Evolutionary conservation across 1,140 invertebrate genomes (phyloP).

Genomic region (Acromyrmex echinatior): DNA sequence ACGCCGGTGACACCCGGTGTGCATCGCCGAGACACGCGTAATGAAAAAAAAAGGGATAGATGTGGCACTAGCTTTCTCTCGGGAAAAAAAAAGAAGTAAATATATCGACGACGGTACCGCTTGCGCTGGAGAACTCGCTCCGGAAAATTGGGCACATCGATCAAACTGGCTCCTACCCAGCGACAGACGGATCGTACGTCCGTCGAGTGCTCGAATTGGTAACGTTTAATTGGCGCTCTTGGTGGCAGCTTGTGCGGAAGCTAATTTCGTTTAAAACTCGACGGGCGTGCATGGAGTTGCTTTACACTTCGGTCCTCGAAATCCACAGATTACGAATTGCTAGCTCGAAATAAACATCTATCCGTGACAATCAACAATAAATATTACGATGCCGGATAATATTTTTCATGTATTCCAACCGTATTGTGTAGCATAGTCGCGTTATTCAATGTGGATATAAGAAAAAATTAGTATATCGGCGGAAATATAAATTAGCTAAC

Average conservation of each 20-base stretch:
- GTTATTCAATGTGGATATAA: not conserved
- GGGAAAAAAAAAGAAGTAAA: slow-evolving; percentile 54
- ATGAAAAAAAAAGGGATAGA: slow-evolving; percentile 55
- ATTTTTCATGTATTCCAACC: slow-evolving; percentile 4
- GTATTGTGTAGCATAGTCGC: not conserved
- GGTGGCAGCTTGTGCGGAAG: slow-evolving; percentile 59
- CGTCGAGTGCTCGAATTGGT: slow-evolving; percentile 66
- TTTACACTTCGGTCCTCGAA: not conserved
- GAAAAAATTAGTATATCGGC: not conserved
- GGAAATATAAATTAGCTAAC: slow-evolving; percentile 5
- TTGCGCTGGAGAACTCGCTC: slow-evolving; percentile 42
- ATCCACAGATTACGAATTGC: slow-evolving; percentile 53
- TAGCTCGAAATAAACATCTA: not conserved
- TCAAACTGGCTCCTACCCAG: slow-evolving; percentile 64
- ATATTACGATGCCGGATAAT: slow-evolving; percentile 20
- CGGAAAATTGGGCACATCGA: slow-evolving; percentile 66
- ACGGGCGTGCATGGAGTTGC: not conserved
- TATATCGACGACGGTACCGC: slow-evolving; percentile 56
- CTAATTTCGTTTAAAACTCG: slow-evolving; percentile 55
- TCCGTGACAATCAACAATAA: not conserved
- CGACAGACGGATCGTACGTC: slow-evolving; percentile 34
- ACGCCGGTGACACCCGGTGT: slow-evolving; percentile 58
- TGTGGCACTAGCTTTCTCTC: slow-evolving; percentile 4
- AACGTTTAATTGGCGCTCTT: slow-evolving; percentile 70
- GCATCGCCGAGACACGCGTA: slow-evolving; percentile 62